Evolutionary conservation across 1,140 invertebrate genomes (phyloP).

Genomic region (Zaprionus gabonicus): DNA sequence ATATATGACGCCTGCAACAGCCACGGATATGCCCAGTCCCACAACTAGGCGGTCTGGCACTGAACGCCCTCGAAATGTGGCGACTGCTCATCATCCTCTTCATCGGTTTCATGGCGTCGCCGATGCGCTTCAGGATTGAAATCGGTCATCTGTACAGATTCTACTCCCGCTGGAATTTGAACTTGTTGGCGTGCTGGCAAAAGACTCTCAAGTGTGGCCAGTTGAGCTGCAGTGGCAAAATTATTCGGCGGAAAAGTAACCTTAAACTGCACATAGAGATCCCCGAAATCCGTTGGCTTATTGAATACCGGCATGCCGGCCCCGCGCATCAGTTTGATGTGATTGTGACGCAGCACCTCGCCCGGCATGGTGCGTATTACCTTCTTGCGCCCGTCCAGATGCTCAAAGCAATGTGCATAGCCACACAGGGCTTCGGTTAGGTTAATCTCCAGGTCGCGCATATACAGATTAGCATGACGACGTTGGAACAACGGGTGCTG

Average conservation of each 20-base stretch:
- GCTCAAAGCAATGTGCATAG: conserved; percentile 91
- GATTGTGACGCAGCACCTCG: conserved; percentile 91
- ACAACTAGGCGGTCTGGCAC: conserved; percentile 77
- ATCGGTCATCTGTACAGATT: conserved; percentile 93
- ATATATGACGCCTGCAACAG: conserved; percentile 61
- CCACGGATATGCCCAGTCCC: conserved; percentile 60
- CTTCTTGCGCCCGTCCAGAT: conserved; percentile 93
- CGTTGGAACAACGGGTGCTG: conserved; percentile 92
- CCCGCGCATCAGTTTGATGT: conserved; percentile 91
- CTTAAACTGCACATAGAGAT: conserved; percentile 94
- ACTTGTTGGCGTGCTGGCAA: conserved; percentile 89
- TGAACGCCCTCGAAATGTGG: conserved; percentile 76
- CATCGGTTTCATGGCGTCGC: conserved; percentile 53
- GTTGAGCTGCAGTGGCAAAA: conserved; percentile 89
- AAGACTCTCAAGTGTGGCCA: conserved; percentile 89
- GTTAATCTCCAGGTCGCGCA: conserved; percentile 88
- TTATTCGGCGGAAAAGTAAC: conserved; percentile 93
- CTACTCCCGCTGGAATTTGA: conserved; percentile 90
- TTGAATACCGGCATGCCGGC: conserved; percentile 96
- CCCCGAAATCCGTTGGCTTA: conserved; percentile 93
- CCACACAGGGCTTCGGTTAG: conserved; percentile 96
- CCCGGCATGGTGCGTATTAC: conserved; percentile 90
- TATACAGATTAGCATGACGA: conserved; percentile 90
- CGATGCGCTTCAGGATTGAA: conserved; percentile 88
- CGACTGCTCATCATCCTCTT: conserved; percentile 67